Evolutionary conservation across 2,888 invertebrate species (phyloP).

Genomic region (Prostheceraeus crozeri): DNA sequence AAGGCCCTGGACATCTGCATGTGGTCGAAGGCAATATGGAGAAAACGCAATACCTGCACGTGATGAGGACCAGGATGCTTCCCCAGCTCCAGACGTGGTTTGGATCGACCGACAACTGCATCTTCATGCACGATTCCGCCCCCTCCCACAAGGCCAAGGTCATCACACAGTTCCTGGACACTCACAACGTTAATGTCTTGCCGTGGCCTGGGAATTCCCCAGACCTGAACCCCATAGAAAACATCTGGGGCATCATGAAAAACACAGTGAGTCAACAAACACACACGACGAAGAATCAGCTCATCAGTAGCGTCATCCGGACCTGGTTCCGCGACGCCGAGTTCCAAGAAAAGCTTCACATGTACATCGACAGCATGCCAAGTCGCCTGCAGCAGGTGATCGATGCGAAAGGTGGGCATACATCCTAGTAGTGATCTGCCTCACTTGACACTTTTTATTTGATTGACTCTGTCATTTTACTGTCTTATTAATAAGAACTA

Average conservation of each 20-base stretch:
- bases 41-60: too few relatives aligned
- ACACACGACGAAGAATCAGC: slow-evolving; percentile 23
- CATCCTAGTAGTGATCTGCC: slow-evolving; percentile 22
- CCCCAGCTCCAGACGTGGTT: slow-evolving; percentile 17
- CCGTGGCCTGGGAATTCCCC: slow-evolving; percentile 28
- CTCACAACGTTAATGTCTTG: slow-evolving; percentile 7
- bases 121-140: slow-evolving; percentile 24
- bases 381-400: slow-evolving; percentile 26
- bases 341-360: slow-evolving; percentile 9
- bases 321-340: slow-evolving; percentile 19
- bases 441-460: too few relatives aligned
- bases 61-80: too few relatives aligned
- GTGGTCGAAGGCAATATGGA: too few relatives aligned
- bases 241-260: slow-evolving; percentile 28
- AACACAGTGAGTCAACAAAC: background rate
- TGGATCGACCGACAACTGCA: slow-evolving; percentile 9
- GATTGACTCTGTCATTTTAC: too few relatives aligned
- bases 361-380: slow-evolving; percentile 29
- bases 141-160: slow-evolving; percentile 25
- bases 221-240: slow-evolving; percentile 21
- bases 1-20: too few relatives aligned
- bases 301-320: slow-evolving; percentile 16
- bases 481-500: too few relatives aligned
- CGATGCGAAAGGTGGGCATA: slow-evolving; percentile 21
- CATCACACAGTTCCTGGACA: background rate